Percentiles rank a stretch among this genome's conserved stretches.
Conservation (phyloP, 2,888 invertebrate species). For the Panzeria rudis region DNA sequence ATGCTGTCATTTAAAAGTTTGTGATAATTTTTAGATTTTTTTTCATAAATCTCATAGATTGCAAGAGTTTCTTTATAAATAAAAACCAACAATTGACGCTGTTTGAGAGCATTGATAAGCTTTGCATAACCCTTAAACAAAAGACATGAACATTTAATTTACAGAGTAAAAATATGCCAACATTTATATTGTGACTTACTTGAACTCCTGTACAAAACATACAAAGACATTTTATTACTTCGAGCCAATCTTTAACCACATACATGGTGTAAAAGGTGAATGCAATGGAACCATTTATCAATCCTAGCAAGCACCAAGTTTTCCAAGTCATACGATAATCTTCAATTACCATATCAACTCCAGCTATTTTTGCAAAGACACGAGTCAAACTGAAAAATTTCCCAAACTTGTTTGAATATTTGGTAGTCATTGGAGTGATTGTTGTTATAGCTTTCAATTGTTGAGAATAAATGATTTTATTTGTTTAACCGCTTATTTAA, state of each 20-base stretch:
- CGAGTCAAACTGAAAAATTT: slow-evolving; percentile 21
- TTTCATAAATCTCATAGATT: neutral
- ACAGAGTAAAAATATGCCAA: neutral
- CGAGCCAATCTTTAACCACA: slow-evolving; percentile 3
- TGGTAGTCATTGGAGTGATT: neutral
- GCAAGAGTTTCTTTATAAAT: slow-evolving; percentile 10
- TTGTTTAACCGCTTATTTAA: neutral
- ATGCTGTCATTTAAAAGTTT: neutral
- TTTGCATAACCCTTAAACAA: slow-evolving; percentile 36
- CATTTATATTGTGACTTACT: neutral
- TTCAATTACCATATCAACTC: slow-evolving; percentile 11
- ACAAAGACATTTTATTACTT: slow-evolving; percentile 12
- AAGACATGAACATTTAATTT: neutral
- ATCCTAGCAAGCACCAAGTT: neutral
- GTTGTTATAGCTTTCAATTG: neutral
- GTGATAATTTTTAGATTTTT: neutral
- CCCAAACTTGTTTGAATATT: neutral
- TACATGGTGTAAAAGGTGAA: slow-evolving; percentile 41
- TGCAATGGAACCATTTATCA: slow-evolving; percentile 16
- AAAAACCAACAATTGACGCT: neutral
- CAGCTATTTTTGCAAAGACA: neutral
- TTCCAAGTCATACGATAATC: slow-evolving; percentile 22
- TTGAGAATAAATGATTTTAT: neutral
- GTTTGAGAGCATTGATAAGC: slow-evolving; percentile 21
- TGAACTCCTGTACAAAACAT: slow-evolving; percentile 31